Conservation (phyloP, 2,888 invertebrate species). For the Acrocera orbiculus region DNA sequence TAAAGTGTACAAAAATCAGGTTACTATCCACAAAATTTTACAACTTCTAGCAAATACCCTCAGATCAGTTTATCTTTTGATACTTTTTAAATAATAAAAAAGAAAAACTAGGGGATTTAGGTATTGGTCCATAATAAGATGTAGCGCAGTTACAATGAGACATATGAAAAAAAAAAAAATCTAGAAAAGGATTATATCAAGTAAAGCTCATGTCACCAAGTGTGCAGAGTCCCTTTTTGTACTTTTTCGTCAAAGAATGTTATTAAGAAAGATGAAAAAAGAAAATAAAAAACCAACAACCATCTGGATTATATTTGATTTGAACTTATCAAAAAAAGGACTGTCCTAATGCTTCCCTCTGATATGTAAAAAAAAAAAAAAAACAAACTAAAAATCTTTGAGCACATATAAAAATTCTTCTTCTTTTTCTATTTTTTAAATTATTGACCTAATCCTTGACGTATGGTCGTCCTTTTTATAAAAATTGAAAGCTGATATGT, state of each 20-base stretch:
- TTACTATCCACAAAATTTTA: constrained; percentile 4
- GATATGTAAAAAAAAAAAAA: too few species aligned
- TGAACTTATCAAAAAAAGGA: constrained; percentile 4
- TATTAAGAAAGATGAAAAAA: constrained; percentile 7
- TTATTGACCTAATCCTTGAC: constrained; percentile 11
- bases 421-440: constrained; percentile 7
- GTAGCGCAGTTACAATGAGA: too few species aligned
- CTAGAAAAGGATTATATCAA: constrained; percentile 6
- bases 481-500: constrained; percentile 8
- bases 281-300: constrained; percentile 9
- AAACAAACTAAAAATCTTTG: too few species aligned
- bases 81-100: too few species aligned
- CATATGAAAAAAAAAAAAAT: constrained; percentile 1
- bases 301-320: constrained; percentile 10
- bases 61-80: constrained; percentile 6
- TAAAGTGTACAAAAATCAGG: not conserved
- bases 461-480: constrained; percentile 9
- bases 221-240: not conserved
- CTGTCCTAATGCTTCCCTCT: constrained; percentile 2
- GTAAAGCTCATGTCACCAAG: constrained; percentile 5
- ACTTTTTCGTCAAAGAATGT: constrained; percentile 1
- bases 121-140: too few species aligned
- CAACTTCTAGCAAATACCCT: not conserved
- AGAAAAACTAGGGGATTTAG: constrained; percentile 5
- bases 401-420: too few species aligned